phyloP scores from a whole-genome alignment of 2,797 vertebrate genomes.

The Lepilemur ruficaudatus region DNA sequence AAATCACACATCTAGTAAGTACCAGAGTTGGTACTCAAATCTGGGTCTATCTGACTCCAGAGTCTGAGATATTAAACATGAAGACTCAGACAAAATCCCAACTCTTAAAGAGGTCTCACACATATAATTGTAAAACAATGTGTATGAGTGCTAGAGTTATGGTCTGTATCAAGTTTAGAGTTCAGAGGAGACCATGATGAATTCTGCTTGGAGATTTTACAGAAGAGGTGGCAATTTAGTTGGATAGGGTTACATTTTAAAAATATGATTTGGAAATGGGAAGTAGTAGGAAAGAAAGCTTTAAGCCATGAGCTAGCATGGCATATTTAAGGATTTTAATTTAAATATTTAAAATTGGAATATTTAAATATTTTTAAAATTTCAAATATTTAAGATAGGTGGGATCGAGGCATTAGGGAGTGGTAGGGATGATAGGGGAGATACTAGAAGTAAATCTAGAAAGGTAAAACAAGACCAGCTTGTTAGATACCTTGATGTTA shows the following conservation, averaged over 20 bases:
- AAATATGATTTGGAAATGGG: conserved; percentile 28
- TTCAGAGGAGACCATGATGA: conserved; percentile 48
- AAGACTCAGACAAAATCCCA: not conserved
- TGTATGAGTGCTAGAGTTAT: conserved; percentile 30
- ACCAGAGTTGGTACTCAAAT: not conserved
- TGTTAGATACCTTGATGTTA: not conserved
- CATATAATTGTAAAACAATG: conserved; percentile 30
- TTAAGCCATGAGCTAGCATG: not conserved
- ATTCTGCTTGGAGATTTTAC: conserved; percentile 58
- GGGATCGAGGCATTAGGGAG: not conserved
- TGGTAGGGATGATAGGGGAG: not conserved
- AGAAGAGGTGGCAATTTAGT: conserved; percentile 53
- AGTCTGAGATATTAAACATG: not conserved
- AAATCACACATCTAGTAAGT: not conserved
- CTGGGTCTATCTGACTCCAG: not conserved
- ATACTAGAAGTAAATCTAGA: conserved; percentile 29
- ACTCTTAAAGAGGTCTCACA: not conserved
- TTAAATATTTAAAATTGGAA: not conserved
- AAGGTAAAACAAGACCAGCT: not conserved
- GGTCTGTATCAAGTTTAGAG: conserved; percentile 24
- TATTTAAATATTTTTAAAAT: not conserved
- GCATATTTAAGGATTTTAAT: not conserved
- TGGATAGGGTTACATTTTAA: conserved; percentile 60
- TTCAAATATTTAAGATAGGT: not conserved
- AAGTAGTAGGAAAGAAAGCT: conserved; percentile 24